A percentile compares a stretch with the other conserved stretches of the same genome.
These are phyloP conservation scores for Thinocorus orbignyianus DNA, from an alignment of 2,113 vertebrate genomes.

Conservation along the genomic window DNA sequence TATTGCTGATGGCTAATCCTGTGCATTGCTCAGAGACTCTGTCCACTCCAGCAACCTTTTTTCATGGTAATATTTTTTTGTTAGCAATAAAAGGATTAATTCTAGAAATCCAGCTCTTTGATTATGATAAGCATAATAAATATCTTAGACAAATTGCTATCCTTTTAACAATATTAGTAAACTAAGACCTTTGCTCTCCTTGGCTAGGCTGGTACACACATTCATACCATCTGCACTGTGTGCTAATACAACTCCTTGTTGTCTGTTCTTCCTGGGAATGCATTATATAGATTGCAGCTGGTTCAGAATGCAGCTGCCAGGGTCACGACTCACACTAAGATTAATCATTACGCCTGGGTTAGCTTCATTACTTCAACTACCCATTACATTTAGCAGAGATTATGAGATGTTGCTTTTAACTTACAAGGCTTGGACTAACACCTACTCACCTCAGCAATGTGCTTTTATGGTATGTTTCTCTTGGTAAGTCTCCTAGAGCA, in stretches of 20 bases:
- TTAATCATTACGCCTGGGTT: conserved; percentile 76
- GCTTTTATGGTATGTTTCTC: conserved; percentile 36
- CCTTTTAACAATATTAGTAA: conserved; percentile 72
- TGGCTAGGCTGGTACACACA: conserved; percentile 33
- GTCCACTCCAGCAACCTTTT: conserved; percentile 18
- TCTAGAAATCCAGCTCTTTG: conserved; percentile 35
- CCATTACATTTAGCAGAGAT: conserved; percentile 75
- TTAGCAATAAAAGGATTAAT: conserved; percentile 60
- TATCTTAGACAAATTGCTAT: conserved; percentile 46
- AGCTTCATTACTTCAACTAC: conserved; percentile 75
- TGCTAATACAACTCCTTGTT: conserved; percentile 71
- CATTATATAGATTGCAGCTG: conserved; percentile 79
- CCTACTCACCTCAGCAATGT: conserved; percentile 66
- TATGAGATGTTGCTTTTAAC: conserved; percentile 78
- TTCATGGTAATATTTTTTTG: conserved; percentile 60
- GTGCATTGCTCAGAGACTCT: neutral
- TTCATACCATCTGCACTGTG: conserved; percentile 62
- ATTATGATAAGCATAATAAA: conserved; percentile 65
- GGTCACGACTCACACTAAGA: conserved; percentile 76
- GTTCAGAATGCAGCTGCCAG: conserved; percentile 76
- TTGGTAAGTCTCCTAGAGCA: conserved; percentile 60
- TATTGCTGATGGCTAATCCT: conserved; percentile 49
- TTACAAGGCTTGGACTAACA: conserved; percentile 71
- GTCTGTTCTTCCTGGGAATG: conserved; percentile 73
- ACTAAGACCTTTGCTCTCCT: conserved; percentile 63